phyloP scores from a whole-genome alignment of 2,888 invertebrate species.

The Ophioninae sp. region DNA sequence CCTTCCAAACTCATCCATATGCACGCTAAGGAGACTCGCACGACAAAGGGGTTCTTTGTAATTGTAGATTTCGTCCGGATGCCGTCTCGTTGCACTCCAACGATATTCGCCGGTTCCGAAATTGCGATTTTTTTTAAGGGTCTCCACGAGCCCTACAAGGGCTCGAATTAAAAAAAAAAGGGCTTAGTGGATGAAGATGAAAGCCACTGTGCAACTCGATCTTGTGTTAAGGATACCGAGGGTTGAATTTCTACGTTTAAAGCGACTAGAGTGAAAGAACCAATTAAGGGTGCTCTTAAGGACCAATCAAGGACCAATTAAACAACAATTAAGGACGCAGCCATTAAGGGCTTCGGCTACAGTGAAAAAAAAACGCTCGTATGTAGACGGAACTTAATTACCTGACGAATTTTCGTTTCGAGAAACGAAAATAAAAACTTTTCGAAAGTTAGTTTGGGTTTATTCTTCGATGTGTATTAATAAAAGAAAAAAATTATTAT shows the following conservation, averaged over 20 bases:
- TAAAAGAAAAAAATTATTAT: too few relatives aligned
- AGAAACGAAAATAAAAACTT: too few relatives aligned
- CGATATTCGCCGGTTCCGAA: not conserved
- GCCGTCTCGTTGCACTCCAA: not conserved
- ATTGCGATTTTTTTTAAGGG: not conserved
- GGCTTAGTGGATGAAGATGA: not conserved
- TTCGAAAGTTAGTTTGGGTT: too few relatives aligned
- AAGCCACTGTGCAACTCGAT: not conserved
- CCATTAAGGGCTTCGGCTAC: not conserved
- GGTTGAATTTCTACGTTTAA: not conserved
- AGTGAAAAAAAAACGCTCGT: not conserved
- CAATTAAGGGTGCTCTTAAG: not conserved
- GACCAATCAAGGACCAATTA: not conserved
- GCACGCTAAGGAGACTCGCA: not conserved
- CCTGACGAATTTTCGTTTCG: too few relatives aligned
- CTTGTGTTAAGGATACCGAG: not conserved
- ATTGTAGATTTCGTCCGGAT: not conserved
- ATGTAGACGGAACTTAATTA: too few relatives aligned
- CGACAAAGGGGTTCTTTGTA: not conserved
- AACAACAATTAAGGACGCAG: not conserved
- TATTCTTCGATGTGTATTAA: too few relatives aligned
- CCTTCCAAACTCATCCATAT: not conserved
- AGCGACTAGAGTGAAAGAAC: not conserved
- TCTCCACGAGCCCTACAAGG: not conserved
- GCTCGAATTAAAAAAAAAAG: not conserved